Evolutionary conservation across 2,888 invertebrate genomes (phyloP), one percentile per base, ranked within the genome.

Genomic region (Drosophila greeni): DNA sequence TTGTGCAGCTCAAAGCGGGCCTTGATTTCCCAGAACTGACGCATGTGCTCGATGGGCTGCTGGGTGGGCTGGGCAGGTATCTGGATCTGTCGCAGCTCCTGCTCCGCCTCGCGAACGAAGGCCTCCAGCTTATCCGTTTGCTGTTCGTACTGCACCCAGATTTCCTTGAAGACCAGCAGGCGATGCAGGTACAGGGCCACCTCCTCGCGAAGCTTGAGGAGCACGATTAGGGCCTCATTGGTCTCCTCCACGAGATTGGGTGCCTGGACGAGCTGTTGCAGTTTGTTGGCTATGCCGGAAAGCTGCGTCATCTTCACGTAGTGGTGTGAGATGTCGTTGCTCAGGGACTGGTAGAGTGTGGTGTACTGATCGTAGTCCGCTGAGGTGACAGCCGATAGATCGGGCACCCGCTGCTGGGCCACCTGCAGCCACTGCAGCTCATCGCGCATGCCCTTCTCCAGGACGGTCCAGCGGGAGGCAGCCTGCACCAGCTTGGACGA

Each of bases 1-100:
- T 94, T 95, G 86, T 95, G 92, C 24, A 95, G 92, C 90, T 95
- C 95, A 80, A 95, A 94, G 79, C 95, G 95, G 0, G 95, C 96
- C 87, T 95, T 95, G 45, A 96, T 88, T 89, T 96, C 96, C 95
- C 96, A 96, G 89, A 95, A 96, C 76, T 94, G 92, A 74, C 95
- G 91, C 88, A 95, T 92, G 79, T 94, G 94, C 54, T 93, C 93
- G 11, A 92, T 92, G 1, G 92, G 91, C 53, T 92, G 91, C 16
- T 92, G 87, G 24, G 90, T 91, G 33, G 92, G 91, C 67, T 92
- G 92, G 6, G 82, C 72, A 1, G 93, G 92, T 60, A 91, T 89
- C 58, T 91, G 90, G 36, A 95, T 92, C 26, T 91, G 89, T 64
- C 91, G 91, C 47, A 95, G 88, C 85, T 94, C 94, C 54, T 91